Evolutionary conservation across 2,888 invertebrate genomes (phyloP).

Genomic region (Lathronympha strigana): DNA sequence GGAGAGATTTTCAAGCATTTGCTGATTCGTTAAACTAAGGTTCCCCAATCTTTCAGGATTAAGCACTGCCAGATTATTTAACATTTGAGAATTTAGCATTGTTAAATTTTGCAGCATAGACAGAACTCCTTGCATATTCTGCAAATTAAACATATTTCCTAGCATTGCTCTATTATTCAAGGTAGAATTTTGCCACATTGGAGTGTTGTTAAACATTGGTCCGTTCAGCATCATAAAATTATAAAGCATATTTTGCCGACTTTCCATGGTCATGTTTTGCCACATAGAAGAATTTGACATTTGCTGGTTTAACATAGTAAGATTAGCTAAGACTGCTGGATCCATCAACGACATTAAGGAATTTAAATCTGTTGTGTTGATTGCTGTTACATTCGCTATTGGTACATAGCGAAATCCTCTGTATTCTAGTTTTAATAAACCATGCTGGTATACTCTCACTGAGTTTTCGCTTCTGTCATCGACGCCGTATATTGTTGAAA

Average conservation of each 20-base stretch:
- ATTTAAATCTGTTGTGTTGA: background rate
- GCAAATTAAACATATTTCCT: slow-evolving; percentile 8
- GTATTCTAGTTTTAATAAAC: slow-evolving; percentile 61
- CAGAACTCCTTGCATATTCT: slow-evolving; percentile 14
- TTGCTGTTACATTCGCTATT: slow-evolving; percentile 41
- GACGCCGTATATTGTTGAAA: slow-evolving; percentile 69
- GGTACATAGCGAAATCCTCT: slow-evolving; percentile 59
- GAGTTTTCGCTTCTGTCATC: slow-evolving; percentile 56
- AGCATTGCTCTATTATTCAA: slow-evolving; percentile 14
- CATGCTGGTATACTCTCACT: slow-evolving; percentile 59
- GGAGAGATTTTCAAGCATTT: slow-evolving; percentile 19
- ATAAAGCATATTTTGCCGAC: slow-evolving; percentile 11
- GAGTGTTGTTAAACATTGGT: background rate
- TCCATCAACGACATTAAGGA: background rate
- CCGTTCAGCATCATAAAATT: slow-evolving; percentile 15
- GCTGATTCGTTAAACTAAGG: slow-evolving; percentile 1
- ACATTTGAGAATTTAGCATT: slow-evolving; percentile 15
- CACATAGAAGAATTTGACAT: slow-evolving; percentile 14
- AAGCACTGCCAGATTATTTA: slow-evolving; percentile 19
- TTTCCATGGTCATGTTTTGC: slow-evolving; percentile 19
- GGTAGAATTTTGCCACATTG: slow-evolving; percentile 13
- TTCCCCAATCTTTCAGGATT: slow-evolving; percentile 12
- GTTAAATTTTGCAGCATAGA: slow-evolving; percentile 24
- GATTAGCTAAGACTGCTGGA: slow-evolving; percentile 19
- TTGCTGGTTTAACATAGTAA: slow-evolving; percentile 19